Base-by-base conservation (phyloP, 2,113 vertebrate genomes). In the Rhynchopsitta pachyrhyncha region DNA sequence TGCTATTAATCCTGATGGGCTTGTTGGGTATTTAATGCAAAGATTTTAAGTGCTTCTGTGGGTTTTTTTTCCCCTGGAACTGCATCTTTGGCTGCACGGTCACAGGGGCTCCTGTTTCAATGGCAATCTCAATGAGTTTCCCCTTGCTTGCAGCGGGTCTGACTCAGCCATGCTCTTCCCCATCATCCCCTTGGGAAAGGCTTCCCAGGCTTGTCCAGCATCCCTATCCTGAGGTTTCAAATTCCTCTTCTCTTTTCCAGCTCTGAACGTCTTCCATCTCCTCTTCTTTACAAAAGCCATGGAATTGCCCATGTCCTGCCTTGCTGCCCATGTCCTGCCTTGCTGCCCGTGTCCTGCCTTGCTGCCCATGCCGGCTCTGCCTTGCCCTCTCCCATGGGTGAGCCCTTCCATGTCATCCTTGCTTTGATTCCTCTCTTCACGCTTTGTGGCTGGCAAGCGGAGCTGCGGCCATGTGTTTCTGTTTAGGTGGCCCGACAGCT, bases 121-220 rank as follows among this genome's bases (percentile, higher is more conserved):
- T 17, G 50, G 47, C 22, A 29, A 52, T 44, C 8, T 29, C 27
- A 3, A 3, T 41, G 22, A 2, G 7, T 79, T 59, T 28, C 2
- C n/a, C 6, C 13, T 8, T 6, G 0, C 0, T 4, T 22, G 17
- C 33, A 20, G 20, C 0, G 2, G 67, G 13, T 25, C 29, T 27
- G 12, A 24, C 60, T 18, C 59, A 47, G 55, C 46, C 15, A 0
- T 2, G 47, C 67, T 55, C 31, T 33, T 42, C 47, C 74, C 62
- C 57, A 24, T 59, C 42, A 20, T 14, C 63, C 82, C 63, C 35
- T 60, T 15, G 1, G 35, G 39, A 28, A 57, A 37, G 6, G 62
- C 29, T 47, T 17, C 50, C 52, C 13, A 17, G 31, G 14, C 37
- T 18, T 24, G 1, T 42, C 68, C 23, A 1, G 35, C 71, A 31